Evolutionary conservation across 2,113 vertebrate species (phyloP), one percentile per base, ranked within the genome.

Genomic region (Scomber japonicus): DNA sequence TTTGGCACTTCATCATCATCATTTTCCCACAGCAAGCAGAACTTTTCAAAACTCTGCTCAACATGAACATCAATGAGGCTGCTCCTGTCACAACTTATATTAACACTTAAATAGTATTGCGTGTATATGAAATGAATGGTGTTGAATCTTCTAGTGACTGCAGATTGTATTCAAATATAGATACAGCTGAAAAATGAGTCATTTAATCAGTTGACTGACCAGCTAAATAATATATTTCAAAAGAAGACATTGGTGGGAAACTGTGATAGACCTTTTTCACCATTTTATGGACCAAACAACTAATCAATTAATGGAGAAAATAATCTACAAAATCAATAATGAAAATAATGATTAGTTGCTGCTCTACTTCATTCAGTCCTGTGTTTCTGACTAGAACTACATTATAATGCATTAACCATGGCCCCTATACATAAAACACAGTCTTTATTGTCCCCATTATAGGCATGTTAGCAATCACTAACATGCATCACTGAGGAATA

Each of bases 1-100:
- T 71, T 48, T 56, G 53, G 44, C 59, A 16, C 44, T 27, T 79
- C 40, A 53, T 70, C 57, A 74, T n/a, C n/a, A n/a, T n/a, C n/a
- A 21, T 76, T 70, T 68, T 53, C 16, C 51, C 15, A 14, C 56
- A 65, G 51, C 46, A 30, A 70, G 50, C 31, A 53, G 45, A 54
- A 54, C 56, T 16, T 13, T 63, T 55, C 10, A 15, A 16, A 27
- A 66, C 62, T 56, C 16, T 49, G 11, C 59, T 77, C 76, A 63
- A 57, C 44, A 49, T 51, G 40, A 66, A 84, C 54, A 78, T 71
- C 80, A 69, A 78, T 75, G 40, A 63, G n/a, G 15, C 46, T 51
- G 35, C 63, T 73, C 46, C 55, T 68, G 35, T 67, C 6, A 19
- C 49, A 46, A 54, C 31, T 46, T 59, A 6, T 60, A 16, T 54